Percentiles rank a stretch among this genome's conserved stretches.
Evolutionary conservation across 2,888 invertebrate genomes (phyloP).

Genomic region (Cyclophora albipunctata): DNA sequence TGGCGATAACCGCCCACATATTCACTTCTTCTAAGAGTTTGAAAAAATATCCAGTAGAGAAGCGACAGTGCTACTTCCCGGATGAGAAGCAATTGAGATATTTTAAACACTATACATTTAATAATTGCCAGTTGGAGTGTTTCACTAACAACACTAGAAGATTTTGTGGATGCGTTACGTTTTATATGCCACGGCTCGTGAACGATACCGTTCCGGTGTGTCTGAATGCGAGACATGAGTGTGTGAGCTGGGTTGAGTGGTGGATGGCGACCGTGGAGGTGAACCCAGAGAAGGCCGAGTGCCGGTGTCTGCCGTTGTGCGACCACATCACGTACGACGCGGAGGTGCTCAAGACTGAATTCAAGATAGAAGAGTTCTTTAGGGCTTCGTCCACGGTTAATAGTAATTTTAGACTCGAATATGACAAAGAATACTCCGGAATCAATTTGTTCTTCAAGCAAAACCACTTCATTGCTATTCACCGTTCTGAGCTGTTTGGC

Average conservation of each 20-base stretch:
- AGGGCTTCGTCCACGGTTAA: neutral
- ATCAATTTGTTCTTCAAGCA: constrained; percentile 68
- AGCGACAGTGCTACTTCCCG: constrained; percentile 28
- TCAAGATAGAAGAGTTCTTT: constrained; percentile 29
- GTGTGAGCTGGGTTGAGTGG: too few species aligned
- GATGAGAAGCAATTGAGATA: constrained; percentile 20
- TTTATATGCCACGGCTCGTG: constrained; percentile 1
- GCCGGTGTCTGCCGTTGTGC: constrained; percentile 38
- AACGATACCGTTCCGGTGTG: neutral
- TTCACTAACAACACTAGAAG: constrained; percentile 20
- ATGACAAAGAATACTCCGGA: constrained; percentile 22
- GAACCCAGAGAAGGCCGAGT: neutral
- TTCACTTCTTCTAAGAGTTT: neutral
- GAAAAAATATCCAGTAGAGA: neutral
- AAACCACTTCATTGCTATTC: constrained; percentile 63
- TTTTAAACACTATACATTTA: constrained; percentile 23
- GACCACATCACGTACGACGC: constrained; percentile 76
- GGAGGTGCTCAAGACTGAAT: constrained; percentile 77
- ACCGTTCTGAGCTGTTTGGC: constrained; percentile 69
- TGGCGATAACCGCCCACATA: constrained; percentile 19
- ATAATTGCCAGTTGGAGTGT: constrained; percentile 27
- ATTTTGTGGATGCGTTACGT: constrained; percentile 9
- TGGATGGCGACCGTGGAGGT: too few species aligned
- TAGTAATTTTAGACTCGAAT: neutral
- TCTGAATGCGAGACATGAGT: too few species aligned